Evolutionary conservation across 2,888 invertebrate species (phyloP), one percentile per base, ranked within the genome.

Genomic region (Agriopis aurantiaria): DNA sequence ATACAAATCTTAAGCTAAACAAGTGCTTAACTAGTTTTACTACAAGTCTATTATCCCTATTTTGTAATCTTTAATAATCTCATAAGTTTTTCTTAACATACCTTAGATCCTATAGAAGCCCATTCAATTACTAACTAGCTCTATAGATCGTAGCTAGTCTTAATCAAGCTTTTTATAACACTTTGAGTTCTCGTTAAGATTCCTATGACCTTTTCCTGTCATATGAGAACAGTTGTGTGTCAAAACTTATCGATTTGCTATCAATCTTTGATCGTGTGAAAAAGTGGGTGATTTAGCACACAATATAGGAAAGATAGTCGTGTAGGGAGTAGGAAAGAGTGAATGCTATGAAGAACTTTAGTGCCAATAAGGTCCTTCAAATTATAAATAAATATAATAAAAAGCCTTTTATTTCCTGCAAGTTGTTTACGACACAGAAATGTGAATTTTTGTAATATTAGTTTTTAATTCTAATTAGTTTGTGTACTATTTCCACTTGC

Each of bases 151-250:
- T 57, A 58, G 23, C 48, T 45, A 12, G 59, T 55, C 57, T 57
- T 53, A 17, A 52, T 65, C 68, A 64, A 61, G 55, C 51, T 74
- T 75, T 72, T 74, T 72, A 58, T 64, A 12, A 52, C 33, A 41
- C 17, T 49, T 49, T 69, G 69, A 69, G 68, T 66, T 40, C 72
- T 73, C 71, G 64, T 65, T 53, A 65, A 67, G 66, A 75, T 74
- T 74, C 72, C 73, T 60, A 7, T 73, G 72, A 73, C 76, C 75
- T 70, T 77, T 74, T 77, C 73, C 68, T 45, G 65, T 65, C 23
- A 46, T 17, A 53, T 0, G 33, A 48, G 14, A 5, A 68, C 75
- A 41, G 75, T 75, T 77, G 74, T 61, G 53, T 73, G 75, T 77
- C 74, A 77, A 77, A 77, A 53, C 74, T 73, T 45, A 57, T 51